phyloP scores from a whole-genome alignment of 2,797 vertebrate genomes.

The Myotis findleyi region DNA sequence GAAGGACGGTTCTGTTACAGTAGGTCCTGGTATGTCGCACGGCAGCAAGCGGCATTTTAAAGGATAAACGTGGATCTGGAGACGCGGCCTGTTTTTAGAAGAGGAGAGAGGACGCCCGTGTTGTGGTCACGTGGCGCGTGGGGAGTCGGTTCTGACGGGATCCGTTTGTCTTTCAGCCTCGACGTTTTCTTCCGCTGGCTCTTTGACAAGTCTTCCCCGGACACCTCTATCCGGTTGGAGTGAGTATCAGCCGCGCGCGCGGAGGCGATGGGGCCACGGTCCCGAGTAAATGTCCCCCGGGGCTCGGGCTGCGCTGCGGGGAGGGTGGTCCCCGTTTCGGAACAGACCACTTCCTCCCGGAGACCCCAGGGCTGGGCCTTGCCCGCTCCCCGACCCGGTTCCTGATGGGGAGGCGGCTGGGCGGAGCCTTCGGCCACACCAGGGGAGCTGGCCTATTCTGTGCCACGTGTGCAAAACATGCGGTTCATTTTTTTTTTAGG shows the following conservation, averaged over 20 bases:
- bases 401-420: neutral
- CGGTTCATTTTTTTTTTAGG: neutral
- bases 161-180: constrained; percentile 88
- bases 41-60: neutral
- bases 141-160: neutral
- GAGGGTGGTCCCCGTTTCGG: neutral
- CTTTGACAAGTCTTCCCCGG: constrained; percentile 90
- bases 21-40: neutral
- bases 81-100: neutral
- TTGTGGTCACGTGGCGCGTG: neutral
- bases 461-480: neutral
- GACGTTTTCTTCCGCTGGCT: constrained; percentile 96
- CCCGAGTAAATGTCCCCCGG: fast-evolving
- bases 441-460: neutral
- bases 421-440: neutral
- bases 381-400: fast-evolving
- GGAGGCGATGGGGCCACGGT: fast-evolving
- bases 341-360: neutral
- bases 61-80: neutral
- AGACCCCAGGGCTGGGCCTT: neutral
- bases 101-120: neutral
- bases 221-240: constrained; percentile 93
- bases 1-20: neutral
- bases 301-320: neutral
- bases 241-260: constrained; percentile 86